Percentiles rank a stretch among this genome's conserved stretches.
These are phyloP conservation scores for Pelecanus crispus DNA, from an alignment of 2,113 vertebrate genomes.

Conservation along the genomic window DNA sequence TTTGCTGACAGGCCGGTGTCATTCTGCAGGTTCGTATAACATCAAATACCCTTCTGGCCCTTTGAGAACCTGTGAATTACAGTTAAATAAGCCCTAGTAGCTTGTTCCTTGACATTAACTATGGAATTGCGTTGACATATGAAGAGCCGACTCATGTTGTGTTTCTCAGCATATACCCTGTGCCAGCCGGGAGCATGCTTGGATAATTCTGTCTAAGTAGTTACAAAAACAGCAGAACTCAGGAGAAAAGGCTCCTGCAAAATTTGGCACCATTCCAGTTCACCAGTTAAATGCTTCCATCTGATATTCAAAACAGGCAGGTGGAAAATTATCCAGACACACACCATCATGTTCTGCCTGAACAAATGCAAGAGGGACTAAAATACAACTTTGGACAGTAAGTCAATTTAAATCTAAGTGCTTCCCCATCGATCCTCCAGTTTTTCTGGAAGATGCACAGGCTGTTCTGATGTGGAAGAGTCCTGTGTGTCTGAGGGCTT, in stretches of 20 bases:
- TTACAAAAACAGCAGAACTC: constrained; percentile 4
- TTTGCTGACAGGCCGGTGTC: background rate
- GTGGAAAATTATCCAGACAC: constrained; percentile 49
- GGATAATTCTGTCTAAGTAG: constrained; percentile 21
- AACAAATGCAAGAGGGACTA: constrained; percentile 15
- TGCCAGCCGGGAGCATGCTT: background rate
- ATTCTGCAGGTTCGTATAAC: background rate
- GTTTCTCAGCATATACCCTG: background rate
- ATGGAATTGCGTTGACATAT: background rate
- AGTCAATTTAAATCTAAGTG: background rate
- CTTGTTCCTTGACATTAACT: background rate
- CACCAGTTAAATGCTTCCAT: background rate
- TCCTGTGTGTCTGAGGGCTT: background rate
- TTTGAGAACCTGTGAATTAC: background rate
- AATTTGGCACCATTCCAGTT: background rate
- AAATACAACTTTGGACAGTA: constrained; percentile 3
- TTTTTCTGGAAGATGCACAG: background rate
- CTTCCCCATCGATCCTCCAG: background rate
- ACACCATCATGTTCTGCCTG: background rate
- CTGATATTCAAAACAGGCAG: constrained; percentile 55
- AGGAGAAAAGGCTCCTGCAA: background rate
- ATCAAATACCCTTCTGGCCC: background rate
- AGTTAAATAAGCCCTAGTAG: background rate
- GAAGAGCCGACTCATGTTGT: background rate
- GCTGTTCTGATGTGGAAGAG: background rate